Evolutionary conservation across 2,888 invertebrate genomes (phyloP).

Genomic region (Ephialtes manifestator): DNA sequence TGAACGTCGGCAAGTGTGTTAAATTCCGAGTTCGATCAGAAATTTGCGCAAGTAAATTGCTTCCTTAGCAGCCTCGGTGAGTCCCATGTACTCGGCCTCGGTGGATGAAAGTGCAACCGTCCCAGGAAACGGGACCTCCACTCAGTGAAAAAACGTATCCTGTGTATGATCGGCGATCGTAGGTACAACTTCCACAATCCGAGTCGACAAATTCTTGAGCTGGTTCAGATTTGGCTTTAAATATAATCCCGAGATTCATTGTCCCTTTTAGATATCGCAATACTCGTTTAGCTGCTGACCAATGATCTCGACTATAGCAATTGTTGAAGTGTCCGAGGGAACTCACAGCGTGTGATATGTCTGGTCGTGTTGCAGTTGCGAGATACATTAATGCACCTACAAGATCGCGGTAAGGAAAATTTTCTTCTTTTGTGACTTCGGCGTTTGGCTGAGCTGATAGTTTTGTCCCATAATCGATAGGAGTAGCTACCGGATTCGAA

Average conservation of each 20-base stretch:
- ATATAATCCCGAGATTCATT: slow-evolving; percentile 71
- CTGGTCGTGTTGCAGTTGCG: slow-evolving; percentile 69
- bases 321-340: slow-evolving; percentile 69
- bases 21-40: slow-evolving; percentile 63
- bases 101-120: slow-evolving; percentile 70
- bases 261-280: slow-evolving; percentile 78
- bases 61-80: no score
- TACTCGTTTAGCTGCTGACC: slow-evolving; percentile 77
- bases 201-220: slow-evolving; percentile 76
- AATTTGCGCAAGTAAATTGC: slow-evolving; percentile 53
- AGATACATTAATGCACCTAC: slow-evolving; percentile 72
- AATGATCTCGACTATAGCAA: slow-evolving; percentile 68
- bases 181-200: slow-evolving; percentile 74
- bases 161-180: slow-evolving; percentile 71
- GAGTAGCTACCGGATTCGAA: slow-evolving; percentile 38
- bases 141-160: slow-evolving; percentile 68
- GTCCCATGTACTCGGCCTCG: slow-evolving; percentile 70
- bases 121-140: slow-evolving; percentile 68
- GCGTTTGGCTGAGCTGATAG: background rate
- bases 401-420: slow-evolving; percentile 64
- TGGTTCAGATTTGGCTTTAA: slow-evolving; percentile 25
- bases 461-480: slow-evolving; percentile 34
- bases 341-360: slow-evolving; percentile 70
- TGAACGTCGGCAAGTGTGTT: slow-evolving; percentile 14
- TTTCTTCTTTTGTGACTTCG: background rate